Conservation (phyloP, 2,797 vertebrate genomes). For the Danio choprae region DNA sequence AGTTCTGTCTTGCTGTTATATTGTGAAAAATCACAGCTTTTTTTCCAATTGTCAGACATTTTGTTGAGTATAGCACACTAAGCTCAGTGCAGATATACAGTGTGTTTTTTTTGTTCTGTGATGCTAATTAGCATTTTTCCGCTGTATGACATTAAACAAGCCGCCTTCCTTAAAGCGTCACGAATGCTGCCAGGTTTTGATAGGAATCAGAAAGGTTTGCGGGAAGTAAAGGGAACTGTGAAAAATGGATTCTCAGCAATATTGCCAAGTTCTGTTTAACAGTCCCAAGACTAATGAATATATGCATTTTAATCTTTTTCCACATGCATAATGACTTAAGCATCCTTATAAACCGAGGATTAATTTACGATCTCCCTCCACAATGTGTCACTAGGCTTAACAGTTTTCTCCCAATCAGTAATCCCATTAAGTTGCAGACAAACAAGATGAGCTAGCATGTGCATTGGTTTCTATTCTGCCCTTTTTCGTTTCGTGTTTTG, state of each 20-base stretch:
- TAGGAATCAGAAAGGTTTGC: slow-evolving; percentile 5
- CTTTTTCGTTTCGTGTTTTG: background rate
- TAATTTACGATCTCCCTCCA: slow-evolving; percentile 30
- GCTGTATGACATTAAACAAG: slow-evolving; percentile 16
- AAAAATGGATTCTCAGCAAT: slow-evolving; percentile 37
- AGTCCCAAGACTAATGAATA: slow-evolving; percentile 54
- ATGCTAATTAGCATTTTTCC: slow-evolving; percentile 17
- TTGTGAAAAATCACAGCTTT: slow-evolving; percentile 9
- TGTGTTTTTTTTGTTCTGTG: background rate
- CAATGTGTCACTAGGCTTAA: slow-evolving; percentile 33
- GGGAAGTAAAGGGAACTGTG: slow-evolving; percentile 27
- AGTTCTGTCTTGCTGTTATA: background rate
- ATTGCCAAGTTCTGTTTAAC: slow-evolving; percentile 43
- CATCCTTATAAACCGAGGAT: slow-evolving; percentile 46
- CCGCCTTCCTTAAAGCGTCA: background rate
- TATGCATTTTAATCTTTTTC: slow-evolving; percentile 49
- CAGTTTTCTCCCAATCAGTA: slow-evolving; percentile 55
- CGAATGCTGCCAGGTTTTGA: slow-evolving; percentile 22
- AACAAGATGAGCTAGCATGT: slow-evolving; percentile 10
- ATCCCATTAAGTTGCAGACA: slow-evolving; percentile 48
- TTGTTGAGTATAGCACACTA: background rate
- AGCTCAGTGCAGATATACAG: background rate
- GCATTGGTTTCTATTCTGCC: background rate
- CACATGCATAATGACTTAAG: slow-evolving; percentile 54
- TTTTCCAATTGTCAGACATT: background rate